These are phyloP conservation scores for Nicator chloris DNA, from an alignment of 2,113 vertebrate genomes.

Conservation along the genomic window DNA sequence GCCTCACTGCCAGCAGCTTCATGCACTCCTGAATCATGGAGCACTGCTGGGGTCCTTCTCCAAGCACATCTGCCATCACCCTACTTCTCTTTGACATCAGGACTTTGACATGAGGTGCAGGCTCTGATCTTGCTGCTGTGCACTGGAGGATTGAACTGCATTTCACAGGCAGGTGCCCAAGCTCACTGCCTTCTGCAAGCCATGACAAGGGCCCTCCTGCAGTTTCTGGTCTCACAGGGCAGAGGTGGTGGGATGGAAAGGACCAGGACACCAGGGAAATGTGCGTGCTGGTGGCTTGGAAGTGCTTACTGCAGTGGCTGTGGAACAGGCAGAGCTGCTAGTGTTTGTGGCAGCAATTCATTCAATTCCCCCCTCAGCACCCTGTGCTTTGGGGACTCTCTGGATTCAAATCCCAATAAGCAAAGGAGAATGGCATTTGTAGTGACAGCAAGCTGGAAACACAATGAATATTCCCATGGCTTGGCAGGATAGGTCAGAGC, in stretches of 20 bases:
- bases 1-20: fast-evolving
- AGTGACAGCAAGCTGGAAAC: background rate
- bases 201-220: background rate
- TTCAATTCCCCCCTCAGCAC: too few relatives aligned
- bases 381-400: background rate
- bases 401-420: background rate
- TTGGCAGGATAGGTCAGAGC: background rate
- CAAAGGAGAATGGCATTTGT: background rate
- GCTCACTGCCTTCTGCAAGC: background rate
- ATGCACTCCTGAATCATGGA: fast-evolving
- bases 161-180: background rate
- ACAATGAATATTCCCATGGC: background rate
- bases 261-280: background rate
- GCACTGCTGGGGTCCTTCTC: background rate
- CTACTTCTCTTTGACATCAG: background rate
- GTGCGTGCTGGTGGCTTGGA: background rate
- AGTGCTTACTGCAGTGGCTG: background rate
- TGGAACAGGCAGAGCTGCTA: background rate
- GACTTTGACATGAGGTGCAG: fast-evolving
- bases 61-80: background rate
- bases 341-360: background rate
- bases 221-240: background rate
- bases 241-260: background rate
- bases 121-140: background rate
- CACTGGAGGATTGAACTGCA: background rate